Base-by-base conservation (phyloP, 2,113 vertebrate genomes). In the Spea bombifrons region DNA sequence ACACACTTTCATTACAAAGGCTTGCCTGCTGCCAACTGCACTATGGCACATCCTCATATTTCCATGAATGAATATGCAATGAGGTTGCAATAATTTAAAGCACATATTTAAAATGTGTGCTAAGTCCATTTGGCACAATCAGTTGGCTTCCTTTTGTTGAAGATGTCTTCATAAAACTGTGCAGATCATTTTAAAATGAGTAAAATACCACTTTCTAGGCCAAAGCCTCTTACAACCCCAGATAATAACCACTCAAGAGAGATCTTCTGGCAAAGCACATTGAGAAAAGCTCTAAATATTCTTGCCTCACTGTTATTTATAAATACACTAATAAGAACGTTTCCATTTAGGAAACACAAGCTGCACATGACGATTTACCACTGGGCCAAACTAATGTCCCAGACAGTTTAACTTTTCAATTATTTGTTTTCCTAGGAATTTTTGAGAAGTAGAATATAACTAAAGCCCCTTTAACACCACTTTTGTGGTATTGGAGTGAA, bases 61-160 rank as follows among this genome's bases (percentile, higher is more conserved):
- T 80, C 78, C 64, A 74, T 80, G 71, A 80, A 80, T 80, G 78
- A 80, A 73, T 80, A 74, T 80, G 78, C 78, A 80, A 80, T 74
- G 71, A 74, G 64, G 65, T 65, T 74, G 78, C 78, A 80, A 68
- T 80, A 74, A 80, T 80, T 80, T 80, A 74, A 80, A 80, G 78
- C 78, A 80, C 78, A 80, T 80, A 80, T 80, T 80, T 80, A 80
- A 80, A 80, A 80, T 68, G 78, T 80, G 78, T 80, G 78, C 78
- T 80, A 80, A 74, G 78, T 80, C 78, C 64, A 80, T 80, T 80
- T 80, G 78, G 78, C 78, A 74, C 78, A 59, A 80, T 74, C 64
- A 57, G 50, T 80, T 80, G 78, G 78, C 78, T 80, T 74, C 52
- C 49, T 59, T 73, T 74, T 66, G 71, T 74, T 74, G 69, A 74